Percentiles rank a stretch among this genome's conserved stretches.
These are phyloP conservation scores for Podabrus alpinus DNA, from an alignment of 2,888 invertebrate species.

Conservation along the genomic window DNA sequence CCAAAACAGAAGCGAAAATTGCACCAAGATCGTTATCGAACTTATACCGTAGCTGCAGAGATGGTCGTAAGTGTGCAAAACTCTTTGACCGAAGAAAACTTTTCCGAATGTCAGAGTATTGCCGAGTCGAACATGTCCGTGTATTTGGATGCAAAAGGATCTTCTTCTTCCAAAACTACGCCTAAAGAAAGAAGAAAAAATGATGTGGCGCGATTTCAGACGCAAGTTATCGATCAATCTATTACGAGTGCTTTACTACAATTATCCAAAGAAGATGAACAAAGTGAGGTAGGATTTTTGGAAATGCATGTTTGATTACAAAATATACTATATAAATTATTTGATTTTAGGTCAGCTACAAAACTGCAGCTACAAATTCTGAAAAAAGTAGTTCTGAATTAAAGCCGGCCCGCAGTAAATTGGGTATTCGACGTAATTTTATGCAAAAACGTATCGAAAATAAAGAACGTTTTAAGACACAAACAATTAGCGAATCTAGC, in stretches of 20 bases:
- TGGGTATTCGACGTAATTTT: slow-evolving; percentile 48
- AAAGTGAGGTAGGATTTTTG: slow-evolving; percentile 1
- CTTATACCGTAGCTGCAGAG: slow-evolving; percentile 76
- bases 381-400: slow-evolving; percentile 1
- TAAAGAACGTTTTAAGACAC: slow-evolving; percentile 75
- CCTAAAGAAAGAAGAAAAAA: slow-evolving; percentile 70
- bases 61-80: slow-evolving; percentile 57
- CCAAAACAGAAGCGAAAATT: slow-evolving; percentile 78
- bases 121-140: slow-evolving; percentile 7
- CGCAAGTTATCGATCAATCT: slow-evolving; percentile 59
- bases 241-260: slow-evolving; percentile 45
- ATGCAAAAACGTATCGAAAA: slow-evolving; percentile 66
- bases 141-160: not conserved
- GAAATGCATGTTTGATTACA: not conserved
- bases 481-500: slow-evolving; percentile 63
- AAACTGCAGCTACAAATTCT: not conserved
- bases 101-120: slow-evolving; percentile 37
- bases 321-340: not conserved
- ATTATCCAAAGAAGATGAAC: slow-evolving; percentile 31
- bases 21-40: slow-evolving; percentile 79
- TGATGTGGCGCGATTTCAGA: slow-evolving; percentile 72
- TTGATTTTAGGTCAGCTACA: not conserved
- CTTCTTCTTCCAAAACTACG: slow-evolving; percentile 53
- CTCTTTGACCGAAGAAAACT: slow-evolving; percentile 34
- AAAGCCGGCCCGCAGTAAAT: slow-evolving; percentile 38